Evolutionary conservation across 2,113 vertebrate genomes (phyloP).

Genomic region (Catharus bicknelli): DNA sequence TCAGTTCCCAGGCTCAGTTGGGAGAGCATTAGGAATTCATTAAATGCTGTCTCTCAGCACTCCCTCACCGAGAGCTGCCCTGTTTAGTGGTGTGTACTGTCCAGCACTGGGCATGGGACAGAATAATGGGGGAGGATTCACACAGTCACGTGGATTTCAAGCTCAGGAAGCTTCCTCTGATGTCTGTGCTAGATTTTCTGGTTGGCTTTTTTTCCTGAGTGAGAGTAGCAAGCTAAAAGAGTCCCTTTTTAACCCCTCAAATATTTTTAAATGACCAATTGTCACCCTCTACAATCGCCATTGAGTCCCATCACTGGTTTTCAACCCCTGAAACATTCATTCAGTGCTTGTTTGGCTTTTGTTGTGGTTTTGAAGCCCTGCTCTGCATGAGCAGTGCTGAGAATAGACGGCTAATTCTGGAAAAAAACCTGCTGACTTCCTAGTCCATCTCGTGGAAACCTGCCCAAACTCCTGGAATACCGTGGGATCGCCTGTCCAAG

Average conservation of each 20-base stretch:
- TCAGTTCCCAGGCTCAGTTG: neutral
- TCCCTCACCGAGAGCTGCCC: neutral
- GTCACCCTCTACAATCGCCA: neutral
- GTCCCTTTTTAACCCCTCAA: neutral
- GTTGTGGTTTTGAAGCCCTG: conserved; percentile 1
- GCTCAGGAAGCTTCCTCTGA: neutral
- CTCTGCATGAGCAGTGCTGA: neutral
- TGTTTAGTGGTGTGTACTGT: neutral
- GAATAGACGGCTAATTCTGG: conserved; percentile 31
- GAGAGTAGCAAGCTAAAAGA: neutral
- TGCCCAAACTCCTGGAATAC: conserved; percentile 10
- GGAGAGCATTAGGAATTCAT: neutral
- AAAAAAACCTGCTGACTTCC: conserved; percentile 48
- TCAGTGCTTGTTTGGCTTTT: conserved; percentile 30
- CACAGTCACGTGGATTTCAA: neutral
- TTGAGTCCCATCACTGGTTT: neutral
- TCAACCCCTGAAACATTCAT: neutral
- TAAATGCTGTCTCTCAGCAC: neutral
- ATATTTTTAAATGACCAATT: neutral
- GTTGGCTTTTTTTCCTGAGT: neutral
- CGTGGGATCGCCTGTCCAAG: neutral
- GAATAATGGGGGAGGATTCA: neutral
- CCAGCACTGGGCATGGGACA: neutral
- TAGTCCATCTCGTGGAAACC: neutral
- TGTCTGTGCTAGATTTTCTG: neutral